Percentiles rank a stretch among this genome's conserved stretches.
phyloP scores from a whole-genome alignment of 2,113 vertebrate genomes.

The Synchiropus splendidus region DNA sequence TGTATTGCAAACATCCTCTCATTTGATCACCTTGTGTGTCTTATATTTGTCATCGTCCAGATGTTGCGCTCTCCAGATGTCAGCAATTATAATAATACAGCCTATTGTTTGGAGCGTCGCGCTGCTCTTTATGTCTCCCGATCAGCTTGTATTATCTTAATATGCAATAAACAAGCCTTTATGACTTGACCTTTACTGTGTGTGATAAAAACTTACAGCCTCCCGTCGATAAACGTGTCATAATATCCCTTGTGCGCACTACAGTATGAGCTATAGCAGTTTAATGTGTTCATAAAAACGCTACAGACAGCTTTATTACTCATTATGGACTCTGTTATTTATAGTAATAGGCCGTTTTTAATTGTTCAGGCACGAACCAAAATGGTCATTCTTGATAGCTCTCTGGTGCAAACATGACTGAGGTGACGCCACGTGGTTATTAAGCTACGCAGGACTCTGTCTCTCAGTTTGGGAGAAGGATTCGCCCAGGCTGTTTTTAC shows the following conservation, averaged over 20 bases:
- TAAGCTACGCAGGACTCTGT: too few relatives aligned
- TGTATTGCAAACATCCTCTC: too few relatives aligned
- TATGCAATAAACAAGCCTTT: conserved; percentile 10
- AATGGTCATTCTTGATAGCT: too few relatives aligned
- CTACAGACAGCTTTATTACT: conserved; percentile 8
- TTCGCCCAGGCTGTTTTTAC: too few relatives aligned
- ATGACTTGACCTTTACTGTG: conserved; percentile 2
- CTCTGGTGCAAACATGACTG: too few relatives aligned
- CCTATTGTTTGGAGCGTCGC: conserved; percentile 15
- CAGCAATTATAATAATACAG: conserved; percentile 19
- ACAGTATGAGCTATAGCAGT: conserved; percentile 19
- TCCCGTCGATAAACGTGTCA: conserved; percentile 1
- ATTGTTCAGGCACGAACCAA: too few relatives aligned
- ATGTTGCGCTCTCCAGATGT: conserved; percentile 10
- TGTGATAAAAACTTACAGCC: conserved; percentile 2
- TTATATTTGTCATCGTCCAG: conserved; percentile 1
- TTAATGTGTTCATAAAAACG: conserved; percentile 8
- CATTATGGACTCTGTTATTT: conserved; percentile 1
- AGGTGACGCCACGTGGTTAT: too few relatives aligned
- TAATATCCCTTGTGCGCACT: conserved; percentile 20
- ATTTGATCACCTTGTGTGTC: conserved; percentile 6
- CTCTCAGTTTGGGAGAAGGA: too few relatives aligned
- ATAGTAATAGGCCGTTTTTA: too few relatives aligned
- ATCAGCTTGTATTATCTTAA: conserved; percentile 3
- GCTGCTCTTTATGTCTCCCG: conserved; percentile 2